Evolutionary conservation across 2,888 invertebrate species (phyloP), one percentile per base, ranked within the genome.

Genomic region (Dione juno): DNA sequence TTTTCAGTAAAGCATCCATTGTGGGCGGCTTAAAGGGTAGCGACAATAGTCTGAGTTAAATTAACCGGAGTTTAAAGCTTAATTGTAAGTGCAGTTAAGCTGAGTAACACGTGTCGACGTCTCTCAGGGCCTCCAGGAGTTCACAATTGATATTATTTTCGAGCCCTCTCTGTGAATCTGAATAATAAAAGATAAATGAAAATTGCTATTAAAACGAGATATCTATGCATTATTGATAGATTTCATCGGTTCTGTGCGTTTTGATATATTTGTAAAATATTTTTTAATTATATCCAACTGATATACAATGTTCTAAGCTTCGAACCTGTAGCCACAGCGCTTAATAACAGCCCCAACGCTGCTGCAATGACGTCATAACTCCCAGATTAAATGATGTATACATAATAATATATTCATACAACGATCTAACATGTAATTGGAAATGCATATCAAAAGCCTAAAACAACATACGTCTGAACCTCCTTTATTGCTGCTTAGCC

Each of bases 31-130:
- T 86, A 89, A 89, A 90, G 89, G 90, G 89, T 84, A 84, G 78
- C 86, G 88, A 90, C 89, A 90, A 91, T 89, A 86, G 84, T 82
- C 85, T 82, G 85, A 82, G 91, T 88, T 92, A 91, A 92, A 92
- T 92, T 92, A 92, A 91, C 90, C 90, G 88, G 84, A 84, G 89
- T 87, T 91, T 91, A 88, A 90, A 88, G 89, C 90, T 90, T 90
- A 90, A 91, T 92, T 92, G 89, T 91, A 85, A 90, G 89, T 88
- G 87, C 87, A 87, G 88, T 88, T 91, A 89, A 92, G 89, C 92
- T 82, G 57, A 57, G 57, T 81, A 86, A 92, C 92, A 92, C 92
- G 92, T 91, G 92, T 92, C 87, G 82, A 82, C 78, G 87, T 86
- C 83, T 82, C 85, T 77, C 87, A 84, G 59, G 43, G 50, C 50